Evolutionary conservation across 2,113 vertebrate species (phyloP), one percentile per base, ranked within the genome.

Genomic region (Strix uralensis): DNA sequence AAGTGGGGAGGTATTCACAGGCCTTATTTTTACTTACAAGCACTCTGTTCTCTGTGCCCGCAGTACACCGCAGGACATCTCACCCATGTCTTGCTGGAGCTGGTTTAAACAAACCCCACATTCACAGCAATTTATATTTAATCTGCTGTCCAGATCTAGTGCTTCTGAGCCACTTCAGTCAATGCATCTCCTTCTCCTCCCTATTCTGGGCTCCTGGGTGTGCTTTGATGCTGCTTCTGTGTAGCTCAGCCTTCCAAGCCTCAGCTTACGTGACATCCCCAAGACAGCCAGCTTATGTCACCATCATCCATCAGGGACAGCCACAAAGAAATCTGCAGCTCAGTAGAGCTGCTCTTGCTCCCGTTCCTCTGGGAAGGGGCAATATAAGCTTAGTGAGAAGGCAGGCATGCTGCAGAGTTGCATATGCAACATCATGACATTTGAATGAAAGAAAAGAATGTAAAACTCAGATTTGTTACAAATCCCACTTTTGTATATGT

Each of bases 231-330:
- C 88, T 51, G 34, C 51, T 40, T 89, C 93, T 54, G 44, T 66
- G 67, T 90, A 80, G 81, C 70, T 83, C 78, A 88, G 71, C 83
- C 88, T 92, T 36, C 81, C 95, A 79, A 94, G 94, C 93, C 89
- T 81, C 83, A 78, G 93, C 95, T 96, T 85, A 59, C 0, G 30
- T 95, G 89, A 94, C 96, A 90, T 82, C 91, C 96, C 92, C 86
- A 73, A 95, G 90, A 70, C 69, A 94, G 92, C 32, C 70, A 75
- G 94, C 89, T 96, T 96, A 96, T 95, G 94, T 96, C 96, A 97
- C 91, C 78, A 92, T 73, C 95, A 92, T 40, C 40, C 46, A 87
- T 74, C 97, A 93, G 92, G 86, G 92, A 90, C 95, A 96, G 92
- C 26, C 67, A 2, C 95, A 78, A 54, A 92, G 95, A 80, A 88